A percentile compares a stretch with the other conserved stretches of the same genome.
Evolutionary conservation across 2,113 vertebrate species (phyloP).

Genomic region (Pedionomus torquatus): DNA sequence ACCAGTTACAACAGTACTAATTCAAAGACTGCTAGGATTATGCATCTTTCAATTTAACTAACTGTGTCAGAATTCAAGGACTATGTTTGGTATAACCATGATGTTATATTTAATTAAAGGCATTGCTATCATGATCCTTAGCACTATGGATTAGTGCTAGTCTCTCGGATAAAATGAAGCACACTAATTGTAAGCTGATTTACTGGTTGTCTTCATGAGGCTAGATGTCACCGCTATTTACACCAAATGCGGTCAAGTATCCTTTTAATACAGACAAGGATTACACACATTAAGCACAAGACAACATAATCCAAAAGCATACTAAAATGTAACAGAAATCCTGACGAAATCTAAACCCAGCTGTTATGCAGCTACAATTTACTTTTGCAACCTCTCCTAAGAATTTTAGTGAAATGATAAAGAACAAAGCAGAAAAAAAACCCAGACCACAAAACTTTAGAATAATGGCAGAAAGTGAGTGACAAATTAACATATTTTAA

Average conservation of each 20-base stretch:
- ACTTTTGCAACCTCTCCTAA: conserved; percentile 2
- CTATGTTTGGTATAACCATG: not conserved
- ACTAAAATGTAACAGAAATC: conserved; percentile 30
- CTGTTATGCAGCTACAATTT: conserved; percentile 30
- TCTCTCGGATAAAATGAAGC: conserved; percentile 15
- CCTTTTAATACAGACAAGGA: conserved; percentile 54
- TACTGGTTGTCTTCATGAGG: conserved; percentile 20
- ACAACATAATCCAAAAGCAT: conserved; percentile 48
- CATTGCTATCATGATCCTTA: conserved; percentile 1
- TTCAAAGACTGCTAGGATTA: not conserved
- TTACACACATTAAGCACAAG: conserved; percentile 44
- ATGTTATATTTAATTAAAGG: conserved; percentile 58
- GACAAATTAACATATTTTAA: not conserved
- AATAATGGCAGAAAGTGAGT: not conserved
- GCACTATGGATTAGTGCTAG: not conserved
- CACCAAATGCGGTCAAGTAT: conserved; percentile 52
- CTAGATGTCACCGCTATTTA: conserved; percentile 31
- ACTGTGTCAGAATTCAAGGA: conserved; percentile 12
- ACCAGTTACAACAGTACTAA: not conserved
- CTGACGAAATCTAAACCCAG: conserved; percentile 41
- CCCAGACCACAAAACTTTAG: not conserved
- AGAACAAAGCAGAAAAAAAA: not conserved
- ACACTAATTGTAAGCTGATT: conserved; percentile 57
- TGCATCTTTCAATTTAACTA: conserved; percentile 3
- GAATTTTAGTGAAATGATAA: conserved; percentile 2